These are phyloP conservation scores for Trachymyrmex cornetzi DNA, from an alignment of 1,140 invertebrate species.

Conservation along the genomic window DNA sequence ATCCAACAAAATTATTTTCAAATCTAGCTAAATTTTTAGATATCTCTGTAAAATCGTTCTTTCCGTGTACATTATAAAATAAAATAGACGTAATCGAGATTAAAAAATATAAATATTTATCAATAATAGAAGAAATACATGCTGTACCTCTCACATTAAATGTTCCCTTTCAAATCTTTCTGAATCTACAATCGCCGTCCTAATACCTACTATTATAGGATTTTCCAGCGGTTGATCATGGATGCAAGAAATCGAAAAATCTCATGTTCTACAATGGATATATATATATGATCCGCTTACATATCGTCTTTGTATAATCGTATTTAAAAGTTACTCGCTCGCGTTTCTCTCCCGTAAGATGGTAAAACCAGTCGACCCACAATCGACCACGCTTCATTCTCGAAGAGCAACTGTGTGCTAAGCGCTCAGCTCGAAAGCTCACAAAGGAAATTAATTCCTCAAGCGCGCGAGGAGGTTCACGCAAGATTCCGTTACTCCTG, in stretches of 20 bases:
- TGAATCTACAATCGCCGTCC: background rate
- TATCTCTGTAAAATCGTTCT: too few relatives aligned
- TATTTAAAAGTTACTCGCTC: conserved; percentile 73
- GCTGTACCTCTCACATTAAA: background rate
- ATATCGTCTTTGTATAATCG: conserved; percentile 74
- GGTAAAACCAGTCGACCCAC: conserved; percentile 15
- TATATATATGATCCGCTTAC: conserved; percentile 74
- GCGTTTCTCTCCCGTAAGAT: background rate
- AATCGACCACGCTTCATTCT: conserved; percentile 73
- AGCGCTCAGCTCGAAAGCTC: conserved; percentile 72
- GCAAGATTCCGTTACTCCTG: conserved; percentile 50
- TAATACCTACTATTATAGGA: conserved; percentile 13
- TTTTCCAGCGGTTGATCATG: conserved; percentile 36
- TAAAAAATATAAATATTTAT: background rate
- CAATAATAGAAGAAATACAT: background rate
- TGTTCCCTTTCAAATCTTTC: background rate
- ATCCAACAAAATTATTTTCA: too few relatives aligned
- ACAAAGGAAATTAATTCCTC: conserved; percentile 80
- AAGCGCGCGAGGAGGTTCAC: conserved; percentile 37
- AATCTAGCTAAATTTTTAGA: too few relatives aligned
- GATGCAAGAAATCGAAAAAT: conserved; percentile 40
- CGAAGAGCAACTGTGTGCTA: conserved; percentile 66
- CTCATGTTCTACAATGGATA: background rate
- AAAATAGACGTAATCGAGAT: background rate
- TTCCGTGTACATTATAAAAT: background rate